Evolutionary conservation across 2,113 vertebrate genomes (phyloP).

Genomic region (Abramis brama): DNA sequence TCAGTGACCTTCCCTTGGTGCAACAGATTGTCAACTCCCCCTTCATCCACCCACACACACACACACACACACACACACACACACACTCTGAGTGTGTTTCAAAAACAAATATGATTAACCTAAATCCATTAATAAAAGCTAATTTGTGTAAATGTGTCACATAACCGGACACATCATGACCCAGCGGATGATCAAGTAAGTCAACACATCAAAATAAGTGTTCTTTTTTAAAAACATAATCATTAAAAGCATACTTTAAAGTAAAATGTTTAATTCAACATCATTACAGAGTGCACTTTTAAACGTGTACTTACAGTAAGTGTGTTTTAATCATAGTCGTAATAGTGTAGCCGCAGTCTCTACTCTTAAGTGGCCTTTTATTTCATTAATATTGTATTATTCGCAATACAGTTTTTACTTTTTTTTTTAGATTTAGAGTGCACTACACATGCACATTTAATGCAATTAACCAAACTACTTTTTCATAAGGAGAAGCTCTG

Average conservation of each 20-base stretch:
- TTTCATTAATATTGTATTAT: neutral
- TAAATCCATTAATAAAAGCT: slow-evolving; percentile 20
- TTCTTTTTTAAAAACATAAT: neutral
- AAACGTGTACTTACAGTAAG: neutral
- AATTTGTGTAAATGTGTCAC: neutral
- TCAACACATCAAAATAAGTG: neutral
- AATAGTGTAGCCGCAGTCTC: too few species aligned
- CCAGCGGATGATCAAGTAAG: neutral
- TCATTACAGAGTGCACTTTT: neutral
- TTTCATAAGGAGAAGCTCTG: neutral
- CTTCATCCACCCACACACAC: neutral
- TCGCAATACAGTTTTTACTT: neutral
- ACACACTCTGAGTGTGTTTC: neutral
- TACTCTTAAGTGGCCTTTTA: neutral
- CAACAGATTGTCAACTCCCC: neutral
- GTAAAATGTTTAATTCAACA: neutral
- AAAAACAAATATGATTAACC: slow-evolving; percentile 34
- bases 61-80: slow-evolving; percentile 19
- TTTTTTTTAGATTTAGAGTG: neutral
- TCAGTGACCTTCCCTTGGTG: slow-evolving; percentile 23
- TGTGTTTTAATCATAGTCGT: too few species aligned
- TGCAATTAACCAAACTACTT: neutral
- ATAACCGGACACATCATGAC: neutral
- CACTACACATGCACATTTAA: neutral
- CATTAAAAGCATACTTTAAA: neutral